phyloP scores from a whole-genome alignment of 2,888 invertebrate genomes.

The Hartigia nigra region DNA sequence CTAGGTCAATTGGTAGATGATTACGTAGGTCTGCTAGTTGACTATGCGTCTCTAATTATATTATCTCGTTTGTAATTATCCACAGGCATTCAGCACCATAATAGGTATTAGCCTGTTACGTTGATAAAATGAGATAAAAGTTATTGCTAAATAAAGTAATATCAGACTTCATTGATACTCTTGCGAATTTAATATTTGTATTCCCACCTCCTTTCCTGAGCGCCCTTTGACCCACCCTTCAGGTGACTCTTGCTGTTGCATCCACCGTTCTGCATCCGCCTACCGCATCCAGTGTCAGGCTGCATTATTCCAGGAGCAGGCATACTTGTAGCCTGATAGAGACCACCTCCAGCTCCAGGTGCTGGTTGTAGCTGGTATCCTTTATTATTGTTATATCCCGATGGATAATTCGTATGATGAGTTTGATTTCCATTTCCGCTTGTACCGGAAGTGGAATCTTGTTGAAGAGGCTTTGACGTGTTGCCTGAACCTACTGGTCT shows the following conservation, averaged over 20 bases:
- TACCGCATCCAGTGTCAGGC: constrained; percentile 42
- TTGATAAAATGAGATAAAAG: background rate
- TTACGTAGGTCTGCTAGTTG: background rate
- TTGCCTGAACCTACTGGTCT: constrained; percentile 65
- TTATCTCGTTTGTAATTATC: background rate
- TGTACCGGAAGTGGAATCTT: constrained; percentile 31
- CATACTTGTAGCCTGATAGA: constrained; percentile 53
- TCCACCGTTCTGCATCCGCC: constrained; percentile 56
- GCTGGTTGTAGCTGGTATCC: constrained; percentile 51
- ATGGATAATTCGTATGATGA: constrained; percentile 41
- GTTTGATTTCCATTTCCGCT: constrained; percentile 34
- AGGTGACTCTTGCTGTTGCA: constrained; percentile 61
- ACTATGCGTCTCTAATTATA: background rate
- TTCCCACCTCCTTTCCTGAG: constrained; percentile 55
- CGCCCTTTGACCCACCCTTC: constrained; percentile 54
- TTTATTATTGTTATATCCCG: constrained; percentile 51
- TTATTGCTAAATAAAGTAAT: background rate
- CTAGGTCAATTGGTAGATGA: background rate
- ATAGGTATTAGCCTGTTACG: background rate
- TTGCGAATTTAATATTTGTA: background rate
- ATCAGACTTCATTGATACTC: background rate
- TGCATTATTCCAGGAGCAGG: constrained; percentile 49
- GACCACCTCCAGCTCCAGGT: constrained; percentile 34
- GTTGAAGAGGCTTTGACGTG: constrained; percentile 43
- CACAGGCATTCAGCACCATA: background rate